Base-by-base conservation (phyloP, 2,113 vertebrate species). In the Paradoxurus hermaphroditus region DNA sequence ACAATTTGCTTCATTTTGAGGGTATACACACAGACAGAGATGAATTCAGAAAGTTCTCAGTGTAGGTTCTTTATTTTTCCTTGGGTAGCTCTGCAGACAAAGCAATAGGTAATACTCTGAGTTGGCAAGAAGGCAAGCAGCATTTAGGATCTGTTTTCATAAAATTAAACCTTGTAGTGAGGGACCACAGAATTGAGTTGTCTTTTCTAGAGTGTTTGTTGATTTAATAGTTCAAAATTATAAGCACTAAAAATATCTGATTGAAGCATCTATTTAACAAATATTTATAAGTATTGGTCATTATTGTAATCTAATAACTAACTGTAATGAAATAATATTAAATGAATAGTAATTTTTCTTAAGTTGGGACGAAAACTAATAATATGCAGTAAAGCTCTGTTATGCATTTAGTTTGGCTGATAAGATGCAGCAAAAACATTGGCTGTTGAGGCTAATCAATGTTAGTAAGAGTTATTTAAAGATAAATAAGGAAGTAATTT, bases 1-100 rank as follows among this genome's bases (percentile, higher is more conserved):
- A 51, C 95, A 96, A 97, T 97, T 96, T 98, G 94, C 92, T 98
- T 97, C 92, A 96, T 95, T 97, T 96, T 92, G 70, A 94, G 39
- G 67, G 8, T 96, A 86, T 77, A 88, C 36, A 96, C 41, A 90
- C n/a, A 91, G 84, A 93, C 90, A 95, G 95, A 94, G 94, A 51
- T 92, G 86, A 92, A 95, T 96, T 98, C 92, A 98, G 94, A 94
- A 90, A 75, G 46, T 62, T 95, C 68, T 96, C 90, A 92, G 11
- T 90, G 75, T 72, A 90, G 79, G 83, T 82, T 95, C 78, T 96
- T 95, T 96, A 91, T 46, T 96, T 97, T 92, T 94, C 49, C 39
- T 87, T 67, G 10, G 49, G 75, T 56, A 78, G 59, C 27, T 81
- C 49, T 86, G 63, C 79, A 41, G 88, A 89, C 46, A 95, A 93